A percentile compares a stretch with the other conserved stretches of the same genome.
These are phyloP conservation scores for Hypsopygia costalis DNA, from an alignment of 2,888 invertebrate genomes.

Conservation along the genomic window DNA sequence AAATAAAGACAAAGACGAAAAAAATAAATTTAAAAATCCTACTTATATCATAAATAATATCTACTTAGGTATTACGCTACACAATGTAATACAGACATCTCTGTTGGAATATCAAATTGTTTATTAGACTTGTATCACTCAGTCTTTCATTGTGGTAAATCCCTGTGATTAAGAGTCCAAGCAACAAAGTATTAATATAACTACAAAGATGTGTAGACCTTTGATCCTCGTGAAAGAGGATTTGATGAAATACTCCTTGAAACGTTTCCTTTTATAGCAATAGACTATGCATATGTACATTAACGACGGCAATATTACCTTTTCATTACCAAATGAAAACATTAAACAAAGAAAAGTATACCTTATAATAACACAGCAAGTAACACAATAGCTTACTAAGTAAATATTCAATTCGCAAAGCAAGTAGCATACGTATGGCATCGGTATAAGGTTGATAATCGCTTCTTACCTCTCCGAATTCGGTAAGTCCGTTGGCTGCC, in stretches of 20 bases:
- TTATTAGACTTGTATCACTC: no score
- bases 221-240: not conserved
- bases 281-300: not conserved
- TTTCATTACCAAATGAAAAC: constrained; percentile 12
- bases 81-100: no score
- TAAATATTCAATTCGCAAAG: constrained; percentile 12
- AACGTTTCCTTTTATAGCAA: not conserved
- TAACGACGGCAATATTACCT: constrained; percentile 13
- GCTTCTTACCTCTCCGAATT: constrained; percentile 74
- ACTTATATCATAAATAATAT: no score
- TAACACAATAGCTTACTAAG: not conserved
- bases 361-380: not conserved
- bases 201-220: not conserved
- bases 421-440: constrained; percentile 9
- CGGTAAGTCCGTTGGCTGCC: constrained; percentile 69
- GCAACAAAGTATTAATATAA: no score
- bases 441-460: constrained; percentile 25
- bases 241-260: constrained; percentile 6
- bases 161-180: no score
- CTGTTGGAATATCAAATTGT: no score
- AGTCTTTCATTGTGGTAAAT: no score
- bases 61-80: no score
- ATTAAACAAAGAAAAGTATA: not conserved
- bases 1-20: no score
- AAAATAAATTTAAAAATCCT: no score